These are phyloP conservation scores for Epizoanthus stellaris DNA, from an alignment of 92 coral and sea anemone genomes.

Conservation along the genomic window DNA sequence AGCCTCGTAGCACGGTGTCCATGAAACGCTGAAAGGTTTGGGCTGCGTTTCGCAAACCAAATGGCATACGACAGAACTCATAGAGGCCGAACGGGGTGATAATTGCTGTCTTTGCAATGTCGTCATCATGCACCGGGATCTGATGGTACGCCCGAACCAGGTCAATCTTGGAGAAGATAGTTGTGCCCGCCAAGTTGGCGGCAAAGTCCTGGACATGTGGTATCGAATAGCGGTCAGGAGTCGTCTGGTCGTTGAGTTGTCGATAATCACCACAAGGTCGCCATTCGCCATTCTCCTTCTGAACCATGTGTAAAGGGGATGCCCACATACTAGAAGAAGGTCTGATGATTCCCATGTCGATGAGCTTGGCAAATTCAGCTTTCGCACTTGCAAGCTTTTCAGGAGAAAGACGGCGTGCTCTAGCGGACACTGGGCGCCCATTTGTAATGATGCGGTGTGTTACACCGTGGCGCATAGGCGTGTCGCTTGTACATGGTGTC, in stretches of 20 bases:
- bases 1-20: slow-evolving; percentile 36
- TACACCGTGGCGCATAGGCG: slow-evolving; percentile 32
- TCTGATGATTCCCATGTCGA: slow-evolving; percentile 51
- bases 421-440: slow-evolving; percentile 40
- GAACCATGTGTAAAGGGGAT: slow-evolving; percentile 61
- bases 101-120: slow-evolving; percentile 56
- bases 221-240: slow-evolving; percentile 56
- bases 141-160: slow-evolving; percentile 64
- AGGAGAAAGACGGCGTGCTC: slow-evolving; percentile 42
- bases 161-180: slow-evolving; percentile 42
- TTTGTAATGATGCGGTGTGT: slow-evolving; percentile 38
- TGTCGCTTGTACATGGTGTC: slow-evolving; percentile 48
- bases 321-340: slow-evolving; percentile 67
- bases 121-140: slow-evolving; percentile 44
- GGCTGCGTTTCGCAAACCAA: slow-evolving; percentile 55
- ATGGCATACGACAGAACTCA: slow-evolving; percentile 62
- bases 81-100: slow-evolving; percentile 61
- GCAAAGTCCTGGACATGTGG: slow-evolving; percentile 62
- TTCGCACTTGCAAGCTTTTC: slow-evolving; percentile 53
- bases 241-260: slow-evolving; percentile 47
- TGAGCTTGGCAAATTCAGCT: slow-evolving; percentile 49
- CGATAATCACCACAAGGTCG: slow-evolving; percentile 66
- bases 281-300: slow-evolving; percentile 59
- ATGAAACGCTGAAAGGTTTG: slow-evolving; percentile 64
- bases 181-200: background rate